Base-by-base conservation (phyloP, 2,113 vertebrate genomes). In the Psittacula cyanocephala region DNA sequence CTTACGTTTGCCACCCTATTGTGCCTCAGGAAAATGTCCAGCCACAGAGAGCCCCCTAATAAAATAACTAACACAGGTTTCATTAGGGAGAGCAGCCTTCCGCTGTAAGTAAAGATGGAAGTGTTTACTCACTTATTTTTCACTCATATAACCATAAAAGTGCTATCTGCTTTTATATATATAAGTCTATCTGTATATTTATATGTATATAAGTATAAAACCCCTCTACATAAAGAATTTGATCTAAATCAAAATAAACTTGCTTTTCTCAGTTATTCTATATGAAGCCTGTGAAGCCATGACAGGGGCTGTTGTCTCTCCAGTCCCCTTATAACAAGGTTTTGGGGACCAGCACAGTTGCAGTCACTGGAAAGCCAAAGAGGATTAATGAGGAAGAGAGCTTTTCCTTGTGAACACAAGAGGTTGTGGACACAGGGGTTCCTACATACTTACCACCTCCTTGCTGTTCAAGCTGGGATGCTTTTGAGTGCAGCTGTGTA, bases 1-100 rank as follows among this genome's bases (percentile, higher is more conserved):
- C 72, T 92, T 86, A 53, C 17, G 24, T 95, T 89, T 82, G 35
- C 63, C 43, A 82, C 18, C n/a, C 37, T 35, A 4, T 18, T 76
- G 39, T 82, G 20, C 86, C 91, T 79, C 53, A 89, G 65, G 52
- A 91, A 72, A 68, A 79, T 44, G 57, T 85, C 88, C 83, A 65
- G 44, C n/a, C 47, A 87, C 6, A 59, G 52, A 64, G 7, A 53
- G 14, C 17, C 28, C n/a, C 77, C 55, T 43, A 35, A 50, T 31
- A 89, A 82, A 14, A 31, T n/a, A 72, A 80, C 39, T 29, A 81
- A 39, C 5, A 74, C 3, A 35, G 20, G 23, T 69, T 82, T 67
- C 47, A 25, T 68, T 55, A 64, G 52, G 60, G 8, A 5, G 15
- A 68, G 18, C 11, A 63, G 60, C 7, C 78, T 88, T 88, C 31